Conservation (phyloP, 2,888 invertebrate species). For the Epistrophella euchroma region DNA sequence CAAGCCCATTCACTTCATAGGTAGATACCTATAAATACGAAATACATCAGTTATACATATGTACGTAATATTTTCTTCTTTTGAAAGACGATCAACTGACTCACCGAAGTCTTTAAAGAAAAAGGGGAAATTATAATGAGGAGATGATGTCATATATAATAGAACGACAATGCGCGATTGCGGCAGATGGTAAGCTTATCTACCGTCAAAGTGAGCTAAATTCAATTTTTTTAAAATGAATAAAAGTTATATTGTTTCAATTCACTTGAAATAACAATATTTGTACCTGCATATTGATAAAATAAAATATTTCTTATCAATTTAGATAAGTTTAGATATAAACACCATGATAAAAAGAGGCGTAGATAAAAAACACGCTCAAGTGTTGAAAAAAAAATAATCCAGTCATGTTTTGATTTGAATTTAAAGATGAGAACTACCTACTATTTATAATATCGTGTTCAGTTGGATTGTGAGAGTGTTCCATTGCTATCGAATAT, state of each 20-base stretch:
- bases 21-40: neutral
- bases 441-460: too few relatives aligned
- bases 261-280: constrained; percentile 7
- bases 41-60: neutral
- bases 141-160: constrained; percentile 56
- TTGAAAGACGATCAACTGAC: constrained; percentile 51
- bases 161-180: neutral
- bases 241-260: neutral
- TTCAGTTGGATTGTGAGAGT: too few relatives aligned
- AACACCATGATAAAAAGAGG: neutral
- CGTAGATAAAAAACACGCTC: too few relatives aligned
- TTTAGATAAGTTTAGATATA: constrained; percentile 5
- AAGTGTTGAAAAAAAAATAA: too few relatives aligned
- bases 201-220: constrained; percentile 41
- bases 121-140: constrained; percentile 43
- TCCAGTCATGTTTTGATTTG: too few relatives aligned
- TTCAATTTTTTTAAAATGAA: constrained; percentile 35
- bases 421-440: too few relatives aligned
- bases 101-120: constrained; percentile 27
- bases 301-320: constrained; percentile 11
- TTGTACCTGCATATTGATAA: too few relatives aligned
- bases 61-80: constrained; percentile 1
- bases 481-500: too few relatives aligned
- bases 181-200: constrained; percentile 50
- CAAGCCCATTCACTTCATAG: neutral